A percentile compares a stretch with the other conserved stretches of the same genome.
phyloP scores from a whole-genome alignment of 1,140 invertebrate species.

The Elymnias hypermnestra region DNA sequence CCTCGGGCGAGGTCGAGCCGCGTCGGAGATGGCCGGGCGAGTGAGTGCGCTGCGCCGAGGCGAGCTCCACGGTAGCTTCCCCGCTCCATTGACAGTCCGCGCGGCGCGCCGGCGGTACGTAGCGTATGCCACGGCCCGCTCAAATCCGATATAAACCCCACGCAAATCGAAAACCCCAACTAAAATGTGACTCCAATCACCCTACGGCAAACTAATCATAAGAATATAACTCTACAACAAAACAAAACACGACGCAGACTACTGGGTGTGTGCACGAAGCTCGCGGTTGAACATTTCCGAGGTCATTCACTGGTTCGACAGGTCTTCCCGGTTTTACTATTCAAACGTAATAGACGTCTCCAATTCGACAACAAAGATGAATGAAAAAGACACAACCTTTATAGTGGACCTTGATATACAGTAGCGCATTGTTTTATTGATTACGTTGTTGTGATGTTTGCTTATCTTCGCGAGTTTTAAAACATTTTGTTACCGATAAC shows the following conservation, averaged over 20 bases:
- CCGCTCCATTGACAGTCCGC: constrained; percentile 70
- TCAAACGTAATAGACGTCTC: constrained; percentile 23
- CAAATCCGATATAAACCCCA: constrained; percentile 31
- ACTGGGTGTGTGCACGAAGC: constrained; percentile 37
- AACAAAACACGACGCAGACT: too few species aligned
- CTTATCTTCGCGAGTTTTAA: constrained; percentile 28
- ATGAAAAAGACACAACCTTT: constrained; percentile 17
- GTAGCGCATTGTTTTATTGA: constrained; percentile 26
- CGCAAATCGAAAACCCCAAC: constrained; percentile 32
- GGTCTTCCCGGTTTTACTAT: constrained; percentile 36
- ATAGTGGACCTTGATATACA: constrained; percentile 15
- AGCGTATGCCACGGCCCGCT: constrained; percentile 42
- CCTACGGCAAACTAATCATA: background rate
- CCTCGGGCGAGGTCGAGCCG: constrained; percentile 60
- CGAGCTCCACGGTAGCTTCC: too few species aligned
- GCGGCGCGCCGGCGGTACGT: constrained; percentile 59
- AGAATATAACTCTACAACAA: too few species aligned
- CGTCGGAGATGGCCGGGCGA: constrained; percentile 10
- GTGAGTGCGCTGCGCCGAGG: constrained; percentile 32
- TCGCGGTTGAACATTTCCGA: constrained; percentile 43
- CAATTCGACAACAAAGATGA: constrained; percentile 5
- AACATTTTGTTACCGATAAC: constrained; percentile 39
- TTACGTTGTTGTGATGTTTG: constrained; percentile 32
- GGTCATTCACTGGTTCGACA: constrained; percentile 61
- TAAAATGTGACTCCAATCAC: constrained; percentile 44